Evolutionary conservation across 2,888 invertebrate genomes (phyloP).

Genomic region (Podabrus alpinus): DNA sequence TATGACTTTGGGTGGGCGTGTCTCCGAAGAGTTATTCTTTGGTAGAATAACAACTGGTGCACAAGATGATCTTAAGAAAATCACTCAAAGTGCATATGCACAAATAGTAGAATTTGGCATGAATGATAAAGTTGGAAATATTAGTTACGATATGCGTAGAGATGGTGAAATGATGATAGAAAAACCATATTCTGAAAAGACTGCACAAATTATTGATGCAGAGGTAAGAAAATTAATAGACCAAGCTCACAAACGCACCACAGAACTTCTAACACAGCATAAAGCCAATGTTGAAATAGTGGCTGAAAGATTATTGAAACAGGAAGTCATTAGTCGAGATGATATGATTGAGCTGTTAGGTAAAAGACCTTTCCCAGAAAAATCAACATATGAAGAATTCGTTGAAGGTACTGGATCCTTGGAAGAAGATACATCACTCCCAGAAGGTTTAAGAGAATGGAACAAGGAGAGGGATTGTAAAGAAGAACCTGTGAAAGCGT

Average conservation of each 20-base stretch:
- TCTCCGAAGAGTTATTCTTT: constrained; percentile 97
- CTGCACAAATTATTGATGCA: constrained; percentile 92
- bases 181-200: constrained; percentile 97
- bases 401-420: constrained; percentile 98
- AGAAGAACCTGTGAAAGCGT: constrained; percentile 17
- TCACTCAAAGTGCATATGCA: constrained; percentile 97
- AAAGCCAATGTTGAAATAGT: constrained; percentile 87
- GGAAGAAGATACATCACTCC: constrained; percentile 93
- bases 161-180: constrained; percentile 91
- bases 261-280: constrained; percentile 74
- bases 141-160: constrained; percentile 94
- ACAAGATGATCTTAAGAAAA: constrained; percentile 97
- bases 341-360: constrained; percentile 98
- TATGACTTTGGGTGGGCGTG: constrained; percentile 98
- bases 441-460: constrained; percentile 95
- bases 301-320: constrained; percentile 85
- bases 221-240: constrained; percentile 85
- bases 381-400: constrained; percentile 99
- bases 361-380: constrained; percentile 93
- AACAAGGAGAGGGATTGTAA: constrained; percentile 67
- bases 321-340: constrained; percentile 92
- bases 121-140: constrained; percentile 95
- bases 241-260: constrained; percentile 80
- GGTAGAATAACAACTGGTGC: constrained; percentile 96
- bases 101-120: constrained; percentile 97